Conservation (phyloP, 1,140 invertebrate genomes). For the Ooceraea biroi region DNA sequence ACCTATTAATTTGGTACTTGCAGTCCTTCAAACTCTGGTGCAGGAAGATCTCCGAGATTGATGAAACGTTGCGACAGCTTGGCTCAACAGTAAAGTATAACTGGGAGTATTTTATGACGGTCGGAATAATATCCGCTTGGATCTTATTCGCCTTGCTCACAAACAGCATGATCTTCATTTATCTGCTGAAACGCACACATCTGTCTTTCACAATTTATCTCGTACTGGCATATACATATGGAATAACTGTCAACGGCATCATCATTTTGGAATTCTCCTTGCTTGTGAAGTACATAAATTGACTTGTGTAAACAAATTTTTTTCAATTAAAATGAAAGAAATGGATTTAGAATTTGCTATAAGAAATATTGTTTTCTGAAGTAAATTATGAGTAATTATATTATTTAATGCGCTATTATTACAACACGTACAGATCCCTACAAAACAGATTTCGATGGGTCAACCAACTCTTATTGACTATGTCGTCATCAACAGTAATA, state of each 20-base stretch:
- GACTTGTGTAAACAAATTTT: neutral
- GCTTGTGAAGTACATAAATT: conserved; percentile 20
- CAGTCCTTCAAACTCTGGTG: conserved; percentile 7
- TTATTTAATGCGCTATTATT: neutral
- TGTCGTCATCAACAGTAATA: neutral
- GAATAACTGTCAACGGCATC: neutral
- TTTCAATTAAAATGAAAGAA: neutral
- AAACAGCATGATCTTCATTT: neutral
- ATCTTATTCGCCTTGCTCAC: neutral
- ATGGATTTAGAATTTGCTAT: too few species aligned
- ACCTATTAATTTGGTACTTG: neutral
- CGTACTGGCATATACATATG: neutral
- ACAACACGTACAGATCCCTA: conserved; percentile 29
- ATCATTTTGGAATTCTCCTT: conserved; percentile 26
- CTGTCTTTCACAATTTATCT: neutral
- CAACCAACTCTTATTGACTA: conserved; percentile 26
- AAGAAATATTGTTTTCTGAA: neutral
- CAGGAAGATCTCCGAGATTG: conserved; percentile 30
- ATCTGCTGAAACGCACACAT: neutral
- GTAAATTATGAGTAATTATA: neutral
- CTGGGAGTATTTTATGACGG: neutral
- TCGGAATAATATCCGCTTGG: neutral
- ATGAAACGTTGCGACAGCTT: conserved; percentile 50
- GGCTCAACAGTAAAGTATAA: neutral
- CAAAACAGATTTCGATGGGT: conserved; percentile 27